Evolutionary conservation across 2,888 invertebrate species (phyloP).

Genomic region (Prosopocoilus inquinatus): DNA sequence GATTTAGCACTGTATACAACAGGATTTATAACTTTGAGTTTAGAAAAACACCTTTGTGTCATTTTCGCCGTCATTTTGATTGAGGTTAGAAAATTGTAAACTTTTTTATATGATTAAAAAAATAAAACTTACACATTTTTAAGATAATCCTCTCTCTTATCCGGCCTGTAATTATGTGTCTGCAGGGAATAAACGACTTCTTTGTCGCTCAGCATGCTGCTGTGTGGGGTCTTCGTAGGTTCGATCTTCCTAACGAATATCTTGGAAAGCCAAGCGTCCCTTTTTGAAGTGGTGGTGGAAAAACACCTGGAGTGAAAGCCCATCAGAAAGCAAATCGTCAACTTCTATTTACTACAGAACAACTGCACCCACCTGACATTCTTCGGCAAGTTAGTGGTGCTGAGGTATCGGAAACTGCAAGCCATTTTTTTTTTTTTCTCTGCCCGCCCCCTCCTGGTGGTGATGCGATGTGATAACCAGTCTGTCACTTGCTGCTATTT

Average conservation of each 20-base stretch:
- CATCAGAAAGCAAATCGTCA: not conserved
- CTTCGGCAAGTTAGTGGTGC: slow-evolving; percentile 34
- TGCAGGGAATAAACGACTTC: slow-evolving; percentile 94
- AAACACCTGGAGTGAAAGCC: slow-evolving; percentile 34
- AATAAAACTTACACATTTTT: slow-evolving; percentile 78
- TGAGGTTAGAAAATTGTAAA: too few species aligned
- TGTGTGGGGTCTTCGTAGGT: slow-evolving; percentile 94
- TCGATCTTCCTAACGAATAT: slow-evolving; percentile 87
- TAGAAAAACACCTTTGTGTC: too few species aligned
- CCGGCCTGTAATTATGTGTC: slow-evolving; percentile 92
- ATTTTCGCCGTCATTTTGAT: too few species aligned
- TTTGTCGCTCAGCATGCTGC: slow-evolving; percentile 94
- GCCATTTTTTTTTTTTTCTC: slow-evolving; percentile 43
- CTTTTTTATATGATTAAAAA: too few species aligned
- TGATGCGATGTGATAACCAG: too few species aligned
- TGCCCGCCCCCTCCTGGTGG: not conserved
- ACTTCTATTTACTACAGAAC: not conserved
- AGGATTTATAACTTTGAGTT: too few species aligned
- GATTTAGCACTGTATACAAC: too few species aligned
- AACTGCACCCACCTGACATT: slow-evolving; percentile 37
- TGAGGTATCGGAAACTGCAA: slow-evolving; percentile 37
- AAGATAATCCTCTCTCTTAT: slow-evolving; percentile 81
- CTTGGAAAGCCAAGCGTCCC: slow-evolving; percentile 86
- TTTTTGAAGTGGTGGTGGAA: slow-evolving; percentile 47
- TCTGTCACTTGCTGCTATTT: too few species aligned